Evolutionary conservation across 2,797 vertebrate species (phyloP), one percentile per base, ranked within the genome.

Genomic region (Sebastes trivittatus): DNA sequence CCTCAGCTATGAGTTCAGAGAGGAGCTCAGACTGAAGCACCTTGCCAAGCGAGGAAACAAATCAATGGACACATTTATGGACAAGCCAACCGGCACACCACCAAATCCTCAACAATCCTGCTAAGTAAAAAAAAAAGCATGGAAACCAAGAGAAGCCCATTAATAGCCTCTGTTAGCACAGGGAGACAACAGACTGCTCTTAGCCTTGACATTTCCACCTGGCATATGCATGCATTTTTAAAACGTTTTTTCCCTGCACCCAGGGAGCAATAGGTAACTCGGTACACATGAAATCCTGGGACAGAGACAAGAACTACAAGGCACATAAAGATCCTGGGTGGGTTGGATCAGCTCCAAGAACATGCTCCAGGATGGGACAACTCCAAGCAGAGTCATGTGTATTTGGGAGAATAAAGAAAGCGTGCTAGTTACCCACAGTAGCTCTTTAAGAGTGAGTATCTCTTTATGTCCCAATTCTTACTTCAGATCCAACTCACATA

Each of bases 1-100:
- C 80, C 89, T 96, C 66, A 18, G 69, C 52, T 99, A 97, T 23
- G 95, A 96, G 68, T 97, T 96, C 91, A 96, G 98, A 90, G 96
- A 98, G 52, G 97, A 99, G 81, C 95, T 97, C 75, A 92, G 36
- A 80, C 84, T 93, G 54, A 97, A 93, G 66, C 94, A 85, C 75
- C 58, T 22, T 1, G 1, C 2, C 16, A 81, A 30, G 78, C 11
- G 14, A 29, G 58, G 16, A 22, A 70, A 75, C 1, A 11, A 49
- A 23, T 59, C 38, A 14, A 11, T 3, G 9, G 58, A 65, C 20
- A 10, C 30, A 1, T 73, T 75, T 32, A 65, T 3, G 58, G 72
- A 78, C 77, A 22, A 11, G 6, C 8, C 70, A 38, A 10, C 67
- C 11, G 11, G 25, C 52, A 64, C 14, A 7, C 56, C 81, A 27